Base-by-base conservation (phyloP, 1,140 invertebrate genomes). In the Hyles euphorbiae region DNA sequence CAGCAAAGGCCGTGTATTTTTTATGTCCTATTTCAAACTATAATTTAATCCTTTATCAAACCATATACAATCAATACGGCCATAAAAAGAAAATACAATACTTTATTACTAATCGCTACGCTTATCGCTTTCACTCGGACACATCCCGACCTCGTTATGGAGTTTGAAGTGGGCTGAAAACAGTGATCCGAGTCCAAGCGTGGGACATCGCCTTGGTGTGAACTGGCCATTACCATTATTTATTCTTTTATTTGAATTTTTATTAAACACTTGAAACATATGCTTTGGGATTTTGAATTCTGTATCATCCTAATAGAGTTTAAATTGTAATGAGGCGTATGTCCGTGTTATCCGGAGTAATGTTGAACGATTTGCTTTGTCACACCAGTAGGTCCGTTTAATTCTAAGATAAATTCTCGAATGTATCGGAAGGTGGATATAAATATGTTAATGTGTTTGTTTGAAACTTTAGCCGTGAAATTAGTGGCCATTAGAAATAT, bases 241-340 rank as follows among this genome's bases (percentile, higher is more conserved):
- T 78, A 77, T 81, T 73, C 70, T 78, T 77, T 70, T 74, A 78
- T 79, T 74, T 63, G 57, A 72, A 70, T 72, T 78, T 76, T 81
- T 80, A 76, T 79, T 67, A 66, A 67, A 58, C 72, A 74, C 76
- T 75, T 66, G 53, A 74, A 67, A 68, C 34, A 52, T 40, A 52
- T 47, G 10, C 55, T 32, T 45, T 51, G 48, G 58, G 11, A 61
- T 51, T 44, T 33, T 10, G 33, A 36, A 7, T 57, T 45, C 11
- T 53, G 45, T 52, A 40, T 5, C 6, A 10, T 33, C 43, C 11
- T 11, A 1, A 36, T 54, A 70, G 48, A 49, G 56, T 60, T 40
- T 34, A 50, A 36, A 60, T 53, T 64, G 10, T n/a, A 49, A n/a
- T 60, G 46, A 5, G 8, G 33, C 12, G n/a, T 8, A 36, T 11